Percentiles rank a stretch among this genome's conserved stretches.
These are phyloP conservation scores for Barbus barbus DNA, from an alignment of 2,113 vertebrate genomes.

Conservation along the genomic window DNA sequence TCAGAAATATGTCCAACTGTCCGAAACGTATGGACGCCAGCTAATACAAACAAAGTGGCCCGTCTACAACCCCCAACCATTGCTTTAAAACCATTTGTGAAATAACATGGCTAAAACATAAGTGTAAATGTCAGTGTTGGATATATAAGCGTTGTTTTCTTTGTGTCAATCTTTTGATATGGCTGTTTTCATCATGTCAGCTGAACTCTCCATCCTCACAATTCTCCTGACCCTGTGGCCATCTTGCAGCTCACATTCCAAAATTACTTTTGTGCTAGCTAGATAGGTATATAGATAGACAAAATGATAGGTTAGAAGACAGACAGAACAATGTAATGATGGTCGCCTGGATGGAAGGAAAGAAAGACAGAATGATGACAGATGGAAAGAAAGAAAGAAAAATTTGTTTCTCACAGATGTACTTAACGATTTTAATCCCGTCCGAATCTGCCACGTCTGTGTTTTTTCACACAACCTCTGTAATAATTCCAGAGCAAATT, in stretches of 20 bases:
- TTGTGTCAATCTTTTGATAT: not conserved
- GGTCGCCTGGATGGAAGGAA: not conserved
- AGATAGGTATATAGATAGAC: not conserved
- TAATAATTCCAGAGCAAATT: too few species aligned
- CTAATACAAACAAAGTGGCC: not conserved
- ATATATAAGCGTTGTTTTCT: slow-evolving; percentile 25
- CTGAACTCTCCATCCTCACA: not conserved
- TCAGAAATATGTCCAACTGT: slow-evolving; percentile 7
- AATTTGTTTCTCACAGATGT: too few species aligned
- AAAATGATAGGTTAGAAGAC: too few species aligned
- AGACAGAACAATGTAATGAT: not conserved
- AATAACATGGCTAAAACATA: not conserved
- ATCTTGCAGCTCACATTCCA: not conserved
- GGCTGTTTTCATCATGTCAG: slow-evolving; percentile 2
- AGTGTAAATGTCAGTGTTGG: slow-evolving; percentile 36
- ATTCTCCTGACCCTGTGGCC: slow-evolving; percentile 9
- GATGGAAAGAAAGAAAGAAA: too few species aligned
- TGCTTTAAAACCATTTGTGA: slow-evolving; percentile 19
- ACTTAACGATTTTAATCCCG: too few species aligned
- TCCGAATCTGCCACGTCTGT: too few species aligned
- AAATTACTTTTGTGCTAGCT: slow-evolving; percentile 25
- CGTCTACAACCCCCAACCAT: not conserved
- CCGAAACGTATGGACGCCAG: not conserved
- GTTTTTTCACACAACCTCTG: too few species aligned
- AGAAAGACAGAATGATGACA: too few species aligned